phyloP scores from a whole-genome alignment of 37 sponge, comb jelly and placozoan genomes.

The Eunapius fragilis region DNA sequence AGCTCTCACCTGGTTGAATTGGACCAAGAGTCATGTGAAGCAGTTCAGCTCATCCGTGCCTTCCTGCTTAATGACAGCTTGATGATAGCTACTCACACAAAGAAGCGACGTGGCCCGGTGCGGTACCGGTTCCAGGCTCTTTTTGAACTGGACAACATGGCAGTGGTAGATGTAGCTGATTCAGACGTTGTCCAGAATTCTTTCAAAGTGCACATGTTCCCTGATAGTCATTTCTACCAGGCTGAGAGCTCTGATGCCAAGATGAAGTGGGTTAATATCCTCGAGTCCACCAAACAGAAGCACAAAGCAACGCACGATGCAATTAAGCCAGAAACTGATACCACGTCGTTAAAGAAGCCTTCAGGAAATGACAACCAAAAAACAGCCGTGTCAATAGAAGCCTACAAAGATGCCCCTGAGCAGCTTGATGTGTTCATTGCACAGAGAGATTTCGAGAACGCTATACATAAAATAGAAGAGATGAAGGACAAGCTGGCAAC shows the following conservation, averaged over 20 bases:
- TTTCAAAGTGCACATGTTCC: slow-evolving; percentile 90
- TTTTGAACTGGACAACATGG: slow-evolving; percentile 92
- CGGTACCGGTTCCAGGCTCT: slow-evolving; percentile 77
- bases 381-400: background rate
- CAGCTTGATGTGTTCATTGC: slow-evolving; percentile 95
- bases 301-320: slow-evolving; percentile 61
- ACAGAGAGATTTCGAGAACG: slow-evolving; percentile 96
- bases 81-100: slow-evolving; percentile 77
- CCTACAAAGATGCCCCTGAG: slow-evolving; percentile 89
- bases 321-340: slow-evolving; percentile 47
- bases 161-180: slow-evolving; percentile 82
- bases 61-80: slow-evolving; percentile 96
- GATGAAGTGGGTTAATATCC: slow-evolving; percentile 63
- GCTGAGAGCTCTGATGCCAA: slow-evolving; percentile 67
- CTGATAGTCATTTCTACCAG: slow-evolving; percentile 86
- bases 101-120: slow-evolving; percentile 77
- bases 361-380: background rate
- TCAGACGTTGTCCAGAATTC: slow-evolving; percentile 51
- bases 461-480: slow-evolving; percentile 66
- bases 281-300: slow-evolving; percentile 84
- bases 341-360: background rate
- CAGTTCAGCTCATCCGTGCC: slow-evolving; percentile 56
- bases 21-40: slow-evolving; percentile 74
- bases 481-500: slow-evolving; percentile 67
- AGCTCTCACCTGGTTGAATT: slow-evolving; percentile 66